Evolutionary conservation across 2,113 vertebrate genomes (phyloP), one percentile per base, ranked within the genome.

Genomic region (Myrmecophaga tridactyla): DNA sequence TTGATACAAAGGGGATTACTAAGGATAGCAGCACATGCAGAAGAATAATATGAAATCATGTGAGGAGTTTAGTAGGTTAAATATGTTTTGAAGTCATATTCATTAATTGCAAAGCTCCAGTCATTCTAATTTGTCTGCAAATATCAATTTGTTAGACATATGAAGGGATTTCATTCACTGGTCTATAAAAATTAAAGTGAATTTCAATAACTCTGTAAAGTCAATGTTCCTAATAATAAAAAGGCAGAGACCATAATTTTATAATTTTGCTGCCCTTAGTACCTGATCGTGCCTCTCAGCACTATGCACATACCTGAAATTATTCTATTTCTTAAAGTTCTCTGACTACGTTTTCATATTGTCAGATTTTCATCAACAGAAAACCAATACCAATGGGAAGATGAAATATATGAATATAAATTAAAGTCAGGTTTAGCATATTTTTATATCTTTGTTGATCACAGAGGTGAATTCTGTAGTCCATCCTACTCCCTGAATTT

Each of bases 271-370:
- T 11, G 73, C 62, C 62, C 6, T 73, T 63, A 43, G 4, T n/a
- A 20, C 6, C 17, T 88, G 31, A 23, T 6, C 41, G 25, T 62
- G 29, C 31, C 31, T 48, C 5, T 58, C 23, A 56, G 14, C 41
- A 13, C 29, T 87, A 15, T 51, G 41, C 4, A 76, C 34, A 51
- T 25, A 76, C 25, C 23, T 82, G 56, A 86, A 92, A 48, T 62
- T 20, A 36, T 48, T 85, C 51, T 90, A 21, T 82, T 95, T 85
- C 51, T 89, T 39, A 70, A 84, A 70, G 21, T 70, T 62, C 51
- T 96, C 23, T 81, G 77, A 88, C 8, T 48, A 20, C 43, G 46
- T 34, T 56, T 96, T 96, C 69, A 46, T 86, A 6, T 76, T 70
- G 41, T 83, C 63, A 27, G 51, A 51, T 60, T 94, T 90, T 93